phyloP scores from a whole-genome alignment of 2,113 vertebrate species.

The Syngnathus floridae region DNA sequence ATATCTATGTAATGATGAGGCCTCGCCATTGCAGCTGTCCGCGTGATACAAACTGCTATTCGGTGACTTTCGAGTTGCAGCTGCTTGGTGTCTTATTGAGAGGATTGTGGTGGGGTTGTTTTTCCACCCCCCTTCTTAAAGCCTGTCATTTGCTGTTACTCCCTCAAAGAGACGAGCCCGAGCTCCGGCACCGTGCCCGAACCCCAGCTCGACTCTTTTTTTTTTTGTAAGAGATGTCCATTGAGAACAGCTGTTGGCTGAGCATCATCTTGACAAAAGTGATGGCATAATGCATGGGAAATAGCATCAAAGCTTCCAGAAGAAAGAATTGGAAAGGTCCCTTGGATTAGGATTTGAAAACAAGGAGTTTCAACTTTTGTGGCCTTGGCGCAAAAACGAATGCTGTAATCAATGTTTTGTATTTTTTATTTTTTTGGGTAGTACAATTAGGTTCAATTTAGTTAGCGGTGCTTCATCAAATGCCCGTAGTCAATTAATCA shows the following conservation, averaged over 20 bases:
- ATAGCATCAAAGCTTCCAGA: neutral
- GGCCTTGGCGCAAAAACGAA: neutral
- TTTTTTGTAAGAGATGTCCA: constrained; percentile 13
- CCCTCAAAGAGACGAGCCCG: constrained; percentile 34
- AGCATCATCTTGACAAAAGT: constrained; percentile 10
- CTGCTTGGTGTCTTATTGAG: constrained; percentile 54
- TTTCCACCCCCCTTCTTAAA: constrained; percentile 42
- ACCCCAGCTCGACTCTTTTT: constrained; percentile 34
- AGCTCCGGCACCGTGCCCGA: constrained; percentile 56
- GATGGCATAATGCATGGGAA: neutral
- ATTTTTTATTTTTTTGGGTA: no score
- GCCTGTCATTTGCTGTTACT: constrained; percentile 53
- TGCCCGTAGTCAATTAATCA: no score
- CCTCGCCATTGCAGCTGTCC: constrained; percentile 48
- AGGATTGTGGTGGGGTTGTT: constrained; percentile 26
- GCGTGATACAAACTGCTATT: constrained; percentile 37
- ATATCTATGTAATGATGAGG: constrained; percentile 12
- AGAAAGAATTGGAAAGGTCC: neutral
- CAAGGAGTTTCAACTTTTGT: neutral
- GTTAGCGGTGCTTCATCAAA: no score
- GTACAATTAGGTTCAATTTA: no score
- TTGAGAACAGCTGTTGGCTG: constrained; percentile 48
- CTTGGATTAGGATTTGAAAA: neutral
- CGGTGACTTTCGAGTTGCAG: constrained; percentile 56
- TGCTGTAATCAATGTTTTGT: neutral